Evolutionary conservation across 2,888 invertebrate genomes (phyloP).

Genomic region (Philhelius pedissequus): DNA sequence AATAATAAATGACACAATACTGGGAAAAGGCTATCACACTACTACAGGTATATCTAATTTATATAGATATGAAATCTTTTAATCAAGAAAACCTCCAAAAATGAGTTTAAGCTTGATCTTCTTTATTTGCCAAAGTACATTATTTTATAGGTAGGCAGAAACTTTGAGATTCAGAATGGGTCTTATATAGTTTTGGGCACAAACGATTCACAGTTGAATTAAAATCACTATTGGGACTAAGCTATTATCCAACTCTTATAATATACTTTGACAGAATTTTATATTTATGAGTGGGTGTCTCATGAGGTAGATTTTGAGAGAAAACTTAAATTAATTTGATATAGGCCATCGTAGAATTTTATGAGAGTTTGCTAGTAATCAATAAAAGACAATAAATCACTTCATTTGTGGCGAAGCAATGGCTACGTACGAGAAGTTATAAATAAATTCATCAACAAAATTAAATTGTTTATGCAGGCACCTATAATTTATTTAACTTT

Average conservation of each 20-base stretch:
- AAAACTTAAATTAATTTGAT: constrained; percentile 13
- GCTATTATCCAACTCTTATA: background rate
- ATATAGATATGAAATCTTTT: constrained; percentile 35
- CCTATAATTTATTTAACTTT: background rate
- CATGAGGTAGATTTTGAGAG: background rate
- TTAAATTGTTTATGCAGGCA: background rate
- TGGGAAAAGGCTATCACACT: background rate
- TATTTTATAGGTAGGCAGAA: background rate
- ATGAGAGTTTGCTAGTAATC: background rate
- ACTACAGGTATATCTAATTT: no score
- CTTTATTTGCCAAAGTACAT: constrained; percentile 2
- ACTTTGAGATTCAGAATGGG: background rate
- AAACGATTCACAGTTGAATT: constrained; percentile 46
- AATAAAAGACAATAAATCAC: background rate
- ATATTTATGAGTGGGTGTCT: constrained; percentile 4
- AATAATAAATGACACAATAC: constrained; percentile 62
- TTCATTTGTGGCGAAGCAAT: background rate
- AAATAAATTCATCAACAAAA: background rate
- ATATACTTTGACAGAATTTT: background rate
- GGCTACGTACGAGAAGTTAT: background rate
- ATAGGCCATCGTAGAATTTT: constrained; percentile 24
- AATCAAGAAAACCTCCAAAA: constrained; percentile 49
- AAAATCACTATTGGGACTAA: constrained; percentile 37
- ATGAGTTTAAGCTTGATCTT: constrained; percentile 19
- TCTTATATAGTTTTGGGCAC: constrained; percentile 45